A percentile compares a stretch with the other conserved stretches of the same genome.
These are phyloP conservation scores for Enteromius mattozi DNA, from an alignment of 2,797 vertebrate genomes.

Conservation along the genomic window DNA sequence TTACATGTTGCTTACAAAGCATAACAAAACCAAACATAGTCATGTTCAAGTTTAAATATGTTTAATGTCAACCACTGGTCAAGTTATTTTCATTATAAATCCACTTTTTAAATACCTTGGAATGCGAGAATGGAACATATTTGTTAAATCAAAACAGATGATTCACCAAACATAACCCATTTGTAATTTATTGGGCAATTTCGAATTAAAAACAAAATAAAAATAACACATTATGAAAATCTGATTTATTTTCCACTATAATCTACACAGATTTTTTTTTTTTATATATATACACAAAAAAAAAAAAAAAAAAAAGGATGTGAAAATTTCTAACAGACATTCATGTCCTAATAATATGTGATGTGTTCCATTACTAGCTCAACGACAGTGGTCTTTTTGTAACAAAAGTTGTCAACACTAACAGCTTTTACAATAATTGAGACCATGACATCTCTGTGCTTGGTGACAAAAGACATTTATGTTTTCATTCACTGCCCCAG, in stretches of 20 bases:
- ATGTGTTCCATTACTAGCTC: not conserved
- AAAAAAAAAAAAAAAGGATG: not conserved
- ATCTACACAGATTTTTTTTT: not conserved
- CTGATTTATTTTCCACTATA: not conserved
- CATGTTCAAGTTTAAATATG: constrained; percentile 26
- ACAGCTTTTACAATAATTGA: not conserved
- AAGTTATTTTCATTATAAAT: not conserved
- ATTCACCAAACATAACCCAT: not conserved
- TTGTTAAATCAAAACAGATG: constrained; percentile 15
- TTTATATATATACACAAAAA: not conserved
- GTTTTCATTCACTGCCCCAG: constrained; percentile 80
- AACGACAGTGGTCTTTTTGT: not conserved
- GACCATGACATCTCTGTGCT: not conserved
- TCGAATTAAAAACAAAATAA: not conserved
- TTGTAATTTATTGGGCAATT: not conserved
- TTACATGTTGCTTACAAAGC: not conserved
- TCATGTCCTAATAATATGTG: not conserved
- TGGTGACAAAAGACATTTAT: not conserved
- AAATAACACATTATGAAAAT: not conserved
- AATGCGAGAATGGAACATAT: not conserved
- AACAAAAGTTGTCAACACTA: not conserved
- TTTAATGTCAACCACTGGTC: constrained; percentile 6
- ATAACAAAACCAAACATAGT: constrained; percentile 3
- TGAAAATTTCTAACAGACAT: not conserved
- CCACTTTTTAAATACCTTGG: not conserved